Evolutionary conservation across 2,888 invertebrate species (phyloP).

Genomic region (Nephrotoma flavescens): DNA sequence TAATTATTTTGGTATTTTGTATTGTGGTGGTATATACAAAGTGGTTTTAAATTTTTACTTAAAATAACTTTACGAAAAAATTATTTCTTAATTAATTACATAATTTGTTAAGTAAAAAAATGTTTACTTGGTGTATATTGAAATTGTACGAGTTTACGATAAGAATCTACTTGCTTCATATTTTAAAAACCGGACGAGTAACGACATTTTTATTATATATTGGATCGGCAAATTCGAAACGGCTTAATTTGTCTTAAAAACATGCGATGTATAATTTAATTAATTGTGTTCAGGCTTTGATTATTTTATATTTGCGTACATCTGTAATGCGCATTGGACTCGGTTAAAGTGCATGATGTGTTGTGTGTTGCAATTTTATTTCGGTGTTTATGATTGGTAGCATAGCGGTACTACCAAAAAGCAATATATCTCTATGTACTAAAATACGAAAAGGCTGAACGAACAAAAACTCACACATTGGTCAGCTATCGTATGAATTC

Average conservation of each 20-base stretch:
- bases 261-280: not conserved
- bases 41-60: not conserved
- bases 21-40: too few relatives aligned
- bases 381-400: too few relatives aligned
- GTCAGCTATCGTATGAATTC: too few relatives aligned
- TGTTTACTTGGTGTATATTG: not conserved
- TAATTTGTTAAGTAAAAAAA: not conserved
- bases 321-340: too few relatives aligned
- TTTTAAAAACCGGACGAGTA: not conserved
- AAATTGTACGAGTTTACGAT: not conserved
- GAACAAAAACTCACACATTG: too few relatives aligned
- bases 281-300: not conserved
- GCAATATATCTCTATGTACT: too few relatives aligned
- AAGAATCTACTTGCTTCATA: not conserved
- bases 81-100: not conserved
- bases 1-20: not conserved
- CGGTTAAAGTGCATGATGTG: too few relatives aligned
- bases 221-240: not conserved
- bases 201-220: not conserved
- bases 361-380: too few relatives aligned
- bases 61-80: not conserved
- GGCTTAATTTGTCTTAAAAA: not conserved
- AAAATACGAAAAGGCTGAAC: too few relatives aligned
- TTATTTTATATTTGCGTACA: too few relatives aligned
- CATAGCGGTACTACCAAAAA: too few relatives aligned